Percentiles rank a stretch among this genome's conserved stretches.
phyloP scores from a whole-genome alignment of 2,113 vertebrate species.

The Xenopus laevis region DNA sequence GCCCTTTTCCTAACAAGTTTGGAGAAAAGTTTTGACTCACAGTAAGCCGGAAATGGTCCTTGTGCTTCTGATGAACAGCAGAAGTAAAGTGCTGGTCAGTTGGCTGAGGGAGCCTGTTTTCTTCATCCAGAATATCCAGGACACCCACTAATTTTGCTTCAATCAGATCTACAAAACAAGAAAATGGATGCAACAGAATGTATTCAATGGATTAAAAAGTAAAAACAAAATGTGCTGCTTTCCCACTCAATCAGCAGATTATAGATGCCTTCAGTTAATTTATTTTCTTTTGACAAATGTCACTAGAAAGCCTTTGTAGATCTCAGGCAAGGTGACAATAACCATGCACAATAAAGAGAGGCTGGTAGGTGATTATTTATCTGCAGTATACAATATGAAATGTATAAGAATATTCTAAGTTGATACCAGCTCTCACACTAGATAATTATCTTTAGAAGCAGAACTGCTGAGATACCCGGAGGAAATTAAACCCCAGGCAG shows the following conservation, averaged over 20 bases:
- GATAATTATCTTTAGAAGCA: conserved; percentile 35
- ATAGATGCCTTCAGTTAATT: background rate
- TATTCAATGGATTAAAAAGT: too few species aligned
- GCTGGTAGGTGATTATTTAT: background rate
- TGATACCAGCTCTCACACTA: conserved; percentile 13
- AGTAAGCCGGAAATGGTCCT: conserved; percentile 90
- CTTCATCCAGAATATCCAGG: conserved; percentile 96
- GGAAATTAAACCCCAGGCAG: conserved; percentile 32
- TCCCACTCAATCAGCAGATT: too few species aligned
- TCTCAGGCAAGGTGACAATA: too few species aligned
- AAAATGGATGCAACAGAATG: background rate
- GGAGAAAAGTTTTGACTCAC: conserved; percentile 64
- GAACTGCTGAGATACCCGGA: conserved; percentile 21
- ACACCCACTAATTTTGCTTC: conserved; percentile 89
- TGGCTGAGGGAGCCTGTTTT: conserved; percentile 93
- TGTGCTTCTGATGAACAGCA: conserved; percentile 88
- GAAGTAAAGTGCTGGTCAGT: conserved; percentile 95
- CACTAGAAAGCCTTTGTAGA: background rate
- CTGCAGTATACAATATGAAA: background rate
- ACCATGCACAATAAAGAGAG: too few species aligned
- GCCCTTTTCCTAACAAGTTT: background rate
- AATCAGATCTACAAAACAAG: conserved; percentile 80
- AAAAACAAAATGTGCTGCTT: too few species aligned
- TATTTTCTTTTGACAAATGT: background rate
- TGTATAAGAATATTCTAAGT: conserved; percentile 2